phyloP scores from a whole-genome alignment of 2,113 vertebrate species.

The Hippocampus guttulatus region DNA sequence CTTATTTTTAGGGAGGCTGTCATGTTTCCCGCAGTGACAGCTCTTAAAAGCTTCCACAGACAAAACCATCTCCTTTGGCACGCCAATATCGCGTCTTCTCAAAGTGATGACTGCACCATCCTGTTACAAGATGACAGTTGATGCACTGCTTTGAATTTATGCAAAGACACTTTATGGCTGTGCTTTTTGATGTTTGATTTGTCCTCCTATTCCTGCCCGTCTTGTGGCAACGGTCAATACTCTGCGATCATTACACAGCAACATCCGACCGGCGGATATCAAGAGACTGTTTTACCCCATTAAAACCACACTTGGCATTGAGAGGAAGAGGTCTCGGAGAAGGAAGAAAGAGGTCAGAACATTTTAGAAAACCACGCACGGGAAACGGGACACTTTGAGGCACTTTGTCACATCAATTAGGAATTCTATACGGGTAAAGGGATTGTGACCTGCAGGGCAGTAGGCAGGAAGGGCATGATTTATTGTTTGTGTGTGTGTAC shows the following conservation, averaged over 20 bases:
- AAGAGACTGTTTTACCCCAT: conserved; percentile 45
- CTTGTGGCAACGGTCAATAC: conserved; percentile 56
- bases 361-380: conserved; percentile 60
- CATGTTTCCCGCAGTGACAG: conserved; percentile 58
- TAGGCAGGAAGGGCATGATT: conserved; percentile 51
- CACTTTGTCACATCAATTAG: conserved; percentile 72
- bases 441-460: conserved; percentile 53
- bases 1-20: conserved; percentile 67
- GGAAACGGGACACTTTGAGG: conserved; percentile 63
- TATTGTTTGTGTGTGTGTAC: conserved; percentile 32
- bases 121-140: conserved; percentile 69
- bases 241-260: conserved; percentile 48
- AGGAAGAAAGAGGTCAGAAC: conserved; percentile 37
- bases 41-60: conserved; percentile 64
- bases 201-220: conserved; percentile 42
- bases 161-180: conserved; percentile 39
- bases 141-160: conserved; percentile 55
- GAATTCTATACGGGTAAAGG: conserved; percentile 63
- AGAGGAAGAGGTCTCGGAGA: conserved; percentile 45
- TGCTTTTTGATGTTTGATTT: conserved; percentile 62
- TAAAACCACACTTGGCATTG: conserved; percentile 46
- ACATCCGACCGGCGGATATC: conserved; percentile 59
- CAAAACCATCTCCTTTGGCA: conserved; percentile 53
- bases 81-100: conserved; percentile 60
- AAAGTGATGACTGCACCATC: conserved; percentile 59